A percentile compares a stretch with the other conserved stretches of the same genome.
Conservation (phyloP, 2,888 invertebrate species). For the Vanessa cardui region DNA sequence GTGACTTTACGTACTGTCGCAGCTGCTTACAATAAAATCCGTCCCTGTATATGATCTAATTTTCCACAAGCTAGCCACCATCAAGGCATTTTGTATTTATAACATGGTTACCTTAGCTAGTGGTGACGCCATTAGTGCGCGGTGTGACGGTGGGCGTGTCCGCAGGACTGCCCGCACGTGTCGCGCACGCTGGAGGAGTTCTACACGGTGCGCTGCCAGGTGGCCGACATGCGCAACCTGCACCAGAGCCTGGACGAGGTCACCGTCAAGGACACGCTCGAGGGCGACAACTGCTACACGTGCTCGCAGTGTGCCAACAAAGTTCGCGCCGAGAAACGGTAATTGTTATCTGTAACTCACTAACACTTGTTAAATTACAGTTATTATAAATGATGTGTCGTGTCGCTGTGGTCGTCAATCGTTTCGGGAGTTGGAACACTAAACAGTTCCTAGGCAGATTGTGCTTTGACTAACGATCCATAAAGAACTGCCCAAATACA, state of each 20-base stretch:
- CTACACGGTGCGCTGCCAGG: constrained; percentile 97
- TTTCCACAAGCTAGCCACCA: too few species aligned
- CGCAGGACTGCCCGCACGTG: constrained; percentile 95
- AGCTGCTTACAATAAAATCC: too few species aligned
- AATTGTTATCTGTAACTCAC: constrained; percentile 17
- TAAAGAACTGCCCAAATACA: too few species aligned
- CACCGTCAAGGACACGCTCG: constrained; percentile 97
- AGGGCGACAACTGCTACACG: constrained; percentile 99
- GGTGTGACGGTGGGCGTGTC: not conserved
- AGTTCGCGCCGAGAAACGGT: constrained; percentile 96
- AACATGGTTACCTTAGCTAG: not conserved
- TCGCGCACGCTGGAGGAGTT: constrained; percentile 97
- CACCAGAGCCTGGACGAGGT: constrained; percentile 98
- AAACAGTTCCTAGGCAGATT: too few species aligned
- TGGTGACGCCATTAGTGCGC: not conserved
- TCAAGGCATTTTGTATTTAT: too few species aligned
- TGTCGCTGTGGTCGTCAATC: too few species aligned
- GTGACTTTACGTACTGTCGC: too few species aligned
- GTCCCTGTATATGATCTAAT: too few species aligned
- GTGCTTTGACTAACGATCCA: too few species aligned
- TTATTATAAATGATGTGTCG: too few species aligned
- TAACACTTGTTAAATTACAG: too few species aligned
- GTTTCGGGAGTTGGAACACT: too few species aligned
- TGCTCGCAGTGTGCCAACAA: constrained; percentile 97
- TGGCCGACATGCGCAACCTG: constrained; percentile 97